Conservation (phyloP, 2,888 invertebrate species). For the Brenthis daphne region DNA sequence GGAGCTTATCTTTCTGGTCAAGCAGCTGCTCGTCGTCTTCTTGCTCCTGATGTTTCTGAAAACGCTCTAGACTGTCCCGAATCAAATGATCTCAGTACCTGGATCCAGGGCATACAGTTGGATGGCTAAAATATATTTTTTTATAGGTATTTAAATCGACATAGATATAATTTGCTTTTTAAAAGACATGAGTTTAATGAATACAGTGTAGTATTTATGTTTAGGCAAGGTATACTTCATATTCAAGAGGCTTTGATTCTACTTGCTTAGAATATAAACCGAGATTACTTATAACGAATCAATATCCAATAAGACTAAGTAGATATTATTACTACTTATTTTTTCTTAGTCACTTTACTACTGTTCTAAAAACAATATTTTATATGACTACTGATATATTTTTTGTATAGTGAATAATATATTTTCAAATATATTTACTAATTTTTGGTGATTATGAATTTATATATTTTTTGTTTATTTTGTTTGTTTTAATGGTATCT, state of each 20-base stretch:
- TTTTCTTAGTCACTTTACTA: slow-evolving; percentile 5
- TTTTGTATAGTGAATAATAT: no score
- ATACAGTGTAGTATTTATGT: slow-evolving; percentile 20
- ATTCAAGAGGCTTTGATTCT: slow-evolving; percentile 19
- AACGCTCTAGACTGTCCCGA: slow-evolving; percentile 88
- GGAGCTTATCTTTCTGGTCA: slow-evolving; percentile 95
- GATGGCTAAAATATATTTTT: slow-evolving; percentile 67
- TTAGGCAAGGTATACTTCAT: slow-evolving; percentile 3
- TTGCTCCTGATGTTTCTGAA: slow-evolving; percentile 84
- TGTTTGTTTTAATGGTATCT: background rate
- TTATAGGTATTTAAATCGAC: slow-evolving; percentile 42
- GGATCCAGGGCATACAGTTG: slow-evolving; percentile 93
- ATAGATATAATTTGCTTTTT: slow-evolving; percentile 38
- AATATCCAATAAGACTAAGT: slow-evolving; percentile 31
- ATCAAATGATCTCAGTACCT: slow-evolving; percentile 91
- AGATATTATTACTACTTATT: slow-evolving; percentile 26
- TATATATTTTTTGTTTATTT: slow-evolving; percentile 2
- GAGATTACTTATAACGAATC: slow-evolving; percentile 18
- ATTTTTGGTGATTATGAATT: no score
- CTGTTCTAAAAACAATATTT: slow-evolving; percentile 8
- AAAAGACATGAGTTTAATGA: slow-evolving; percentile 32
- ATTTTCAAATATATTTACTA: no score
- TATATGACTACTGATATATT: background rate
- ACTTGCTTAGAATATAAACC: slow-evolving; percentile 10
- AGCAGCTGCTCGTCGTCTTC: slow-evolving; percentile 88